Conservation (phyloP, 37 sponge, comb jelly and placozoan species). For the Geodia barretti region DNA sequence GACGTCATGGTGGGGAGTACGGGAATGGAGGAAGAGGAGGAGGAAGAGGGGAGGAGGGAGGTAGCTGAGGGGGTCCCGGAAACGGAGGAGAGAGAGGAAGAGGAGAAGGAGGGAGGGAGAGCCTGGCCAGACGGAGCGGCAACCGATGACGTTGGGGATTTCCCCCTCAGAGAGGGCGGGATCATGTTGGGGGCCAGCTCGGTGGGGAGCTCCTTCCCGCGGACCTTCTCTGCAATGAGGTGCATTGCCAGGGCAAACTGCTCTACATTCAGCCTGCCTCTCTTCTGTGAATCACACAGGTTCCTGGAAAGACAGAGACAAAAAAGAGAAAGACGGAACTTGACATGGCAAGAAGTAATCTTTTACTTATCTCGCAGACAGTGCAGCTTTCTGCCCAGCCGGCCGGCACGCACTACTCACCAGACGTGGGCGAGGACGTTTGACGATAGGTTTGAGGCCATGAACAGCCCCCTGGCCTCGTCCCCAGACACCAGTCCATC, state of each 20-base stretch:
- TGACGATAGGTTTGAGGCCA: slow-evolving; percentile 70
- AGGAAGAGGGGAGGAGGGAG: not conserved
- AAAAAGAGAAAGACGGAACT: slow-evolving; percentile 16
- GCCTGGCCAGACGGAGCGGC: not conserved
- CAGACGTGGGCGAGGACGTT: slow-evolving; percentile 69
- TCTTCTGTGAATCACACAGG: slow-evolving; percentile 72
- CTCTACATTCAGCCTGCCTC: slow-evolving; percentile 77
- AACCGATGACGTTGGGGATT: not conserved
- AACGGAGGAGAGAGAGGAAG: not conserved
- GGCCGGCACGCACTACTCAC: slow-evolving; percentile 30
- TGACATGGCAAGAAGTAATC: not conserved
- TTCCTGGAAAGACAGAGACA: no score
- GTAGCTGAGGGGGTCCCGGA: not conserved
- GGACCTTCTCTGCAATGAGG: slow-evolving; percentile 79
- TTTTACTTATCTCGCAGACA: not conserved
- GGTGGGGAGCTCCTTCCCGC: slow-evolving; percentile 62
- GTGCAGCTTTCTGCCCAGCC: no score
- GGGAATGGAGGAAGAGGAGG: not conserved
- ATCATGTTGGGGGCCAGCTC: slow-evolving; percentile 70
- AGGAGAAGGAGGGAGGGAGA: not conserved
- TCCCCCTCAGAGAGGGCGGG: slow-evolving; percentile 65
- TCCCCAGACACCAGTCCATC: slow-evolving; percentile 81
- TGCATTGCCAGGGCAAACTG: slow-evolving; percentile 93
- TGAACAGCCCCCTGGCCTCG: slow-evolving; percentile 61
- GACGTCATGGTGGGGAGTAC: not conserved